Conservation (phyloP, 2,888 invertebrate species). For the Lithophane leautieri region DNA sequence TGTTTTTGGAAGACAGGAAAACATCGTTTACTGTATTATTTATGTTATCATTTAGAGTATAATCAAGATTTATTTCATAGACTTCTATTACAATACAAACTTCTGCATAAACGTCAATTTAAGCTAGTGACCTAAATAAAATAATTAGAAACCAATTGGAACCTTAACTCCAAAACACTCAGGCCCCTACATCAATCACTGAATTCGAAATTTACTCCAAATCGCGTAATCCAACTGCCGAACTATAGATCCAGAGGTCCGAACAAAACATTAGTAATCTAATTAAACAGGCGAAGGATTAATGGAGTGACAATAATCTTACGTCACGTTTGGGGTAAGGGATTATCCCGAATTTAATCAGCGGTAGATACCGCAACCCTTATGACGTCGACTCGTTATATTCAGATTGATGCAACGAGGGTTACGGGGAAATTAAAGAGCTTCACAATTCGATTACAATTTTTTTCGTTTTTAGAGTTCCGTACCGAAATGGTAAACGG, state of each 20-base stretch:
- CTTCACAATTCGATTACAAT: conserved; percentile 21
- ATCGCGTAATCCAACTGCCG: conserved; percentile 64
- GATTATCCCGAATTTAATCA: conserved; percentile 89
- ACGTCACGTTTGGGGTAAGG: conserved; percentile 78
- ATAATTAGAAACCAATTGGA: conserved; percentile 36
- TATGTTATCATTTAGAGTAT: conserved; percentile 17
- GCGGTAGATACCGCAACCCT: conserved; percentile 78
- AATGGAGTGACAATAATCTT: conserved; percentile 90
- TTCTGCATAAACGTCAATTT: not conserved
- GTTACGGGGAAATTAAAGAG: conserved; percentile 37
- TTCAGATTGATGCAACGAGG: conserved; percentile 60
- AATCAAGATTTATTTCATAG: not conserved
- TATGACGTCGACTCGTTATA: conserved; percentile 69
- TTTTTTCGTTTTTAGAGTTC: not conserved
- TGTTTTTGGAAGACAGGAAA: conserved; percentile 2
- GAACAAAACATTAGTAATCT: conserved; percentile 74
- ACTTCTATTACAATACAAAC: not conserved
- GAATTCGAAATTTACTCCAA: conserved; percentile 60
- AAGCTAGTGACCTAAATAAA: not conserved
- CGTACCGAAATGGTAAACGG: not conserved
- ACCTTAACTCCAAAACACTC: conserved; percentile 37
- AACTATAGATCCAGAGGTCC: conserved; percentile 52
- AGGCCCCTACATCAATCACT: conserved; percentile 58
- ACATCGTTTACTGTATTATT: conserved; percentile 19
- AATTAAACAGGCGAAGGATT: conserved; percentile 86